phyloP scores from a whole-genome alignment of 2,113 vertebrate genomes.

The Oncorhynchus nerka region DNA sequence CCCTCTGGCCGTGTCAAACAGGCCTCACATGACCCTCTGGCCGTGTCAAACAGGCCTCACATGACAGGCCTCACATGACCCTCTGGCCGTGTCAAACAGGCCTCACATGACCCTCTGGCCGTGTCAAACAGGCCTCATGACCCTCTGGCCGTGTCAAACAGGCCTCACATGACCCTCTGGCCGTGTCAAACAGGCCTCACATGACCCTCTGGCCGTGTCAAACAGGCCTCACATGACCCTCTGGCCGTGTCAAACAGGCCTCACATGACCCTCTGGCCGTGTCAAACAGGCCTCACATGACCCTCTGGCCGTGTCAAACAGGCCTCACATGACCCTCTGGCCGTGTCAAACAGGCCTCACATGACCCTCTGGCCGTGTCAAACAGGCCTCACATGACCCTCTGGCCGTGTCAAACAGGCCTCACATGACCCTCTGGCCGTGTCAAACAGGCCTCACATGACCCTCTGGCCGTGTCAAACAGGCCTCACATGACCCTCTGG shows the following conservation, averaged over 20 bases:
- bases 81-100: not conserved
- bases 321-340: no score
- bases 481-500: no score
- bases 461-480: not conserved
- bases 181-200: no score
- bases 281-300: not conserved
- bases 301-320: no score
- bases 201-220: no score
- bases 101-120: not conserved
- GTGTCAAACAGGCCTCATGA: not conserved
- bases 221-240: no score
- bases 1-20: not conserved
- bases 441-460: not conserved
- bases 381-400: not conserved
- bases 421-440: not conserved
- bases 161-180: no score
- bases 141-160: not conserved
- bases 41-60: no score
- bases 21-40: not conserved
- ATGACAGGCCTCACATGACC: not conserved
- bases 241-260: no score
- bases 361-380: slow-evolving; percentile 15
- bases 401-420: not conserved
- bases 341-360: not conserved
- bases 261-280: not conserved